Evolutionary conservation across 2,113 vertebrate genomes (phyloP), one percentile per base, ranked within the genome.

Genomic region (Atherinomorus stipes): DNA sequence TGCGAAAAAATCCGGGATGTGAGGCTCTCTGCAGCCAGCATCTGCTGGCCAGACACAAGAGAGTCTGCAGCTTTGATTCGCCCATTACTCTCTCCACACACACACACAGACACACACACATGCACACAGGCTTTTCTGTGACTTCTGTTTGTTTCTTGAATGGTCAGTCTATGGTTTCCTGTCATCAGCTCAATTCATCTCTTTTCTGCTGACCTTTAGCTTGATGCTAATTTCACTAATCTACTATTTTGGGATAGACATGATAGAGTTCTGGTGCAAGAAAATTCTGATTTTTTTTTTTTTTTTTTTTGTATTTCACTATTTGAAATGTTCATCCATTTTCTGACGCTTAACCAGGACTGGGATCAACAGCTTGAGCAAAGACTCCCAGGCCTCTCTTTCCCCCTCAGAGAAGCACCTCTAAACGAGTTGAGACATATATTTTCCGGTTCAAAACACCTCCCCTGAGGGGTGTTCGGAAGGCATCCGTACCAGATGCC

Each of bases 1-100:
- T 80, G 88, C 90, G 75, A 74, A 71, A 87, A 74, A 90, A 88
- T 90, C 71, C 89, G 87, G 86, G 88, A 80, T 58, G 61, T 67
- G 25, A 74, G 76, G 78, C 71, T 81, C 78, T 88, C 64, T 72
- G 71, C 76, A 78, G 85, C 83, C 67, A 80, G 88, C 85, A 92
- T 91, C 85, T 92, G 89, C 60, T 45, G 66, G 78, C 89, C 90
- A 91, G 91, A 92, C 85, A 61, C 65, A 67, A 78, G 53, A 69
- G 56, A 84, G 71, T 86, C 63, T 73, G 70, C 79, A 65, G 67
- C 23, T 44, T 76, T 31, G 34, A 64, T 54, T 69, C 22, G 50
- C 64, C 16, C 64, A 78, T 74, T 73, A 22, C 66, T 44, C 54
- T 47, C 51, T 52, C 18, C 15, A 16, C 64, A 10, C n/a, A 11